Evolutionary conservation across 2,888 invertebrate genomes (phyloP).

Genomic region (Agrotis exclamationis): DNA sequence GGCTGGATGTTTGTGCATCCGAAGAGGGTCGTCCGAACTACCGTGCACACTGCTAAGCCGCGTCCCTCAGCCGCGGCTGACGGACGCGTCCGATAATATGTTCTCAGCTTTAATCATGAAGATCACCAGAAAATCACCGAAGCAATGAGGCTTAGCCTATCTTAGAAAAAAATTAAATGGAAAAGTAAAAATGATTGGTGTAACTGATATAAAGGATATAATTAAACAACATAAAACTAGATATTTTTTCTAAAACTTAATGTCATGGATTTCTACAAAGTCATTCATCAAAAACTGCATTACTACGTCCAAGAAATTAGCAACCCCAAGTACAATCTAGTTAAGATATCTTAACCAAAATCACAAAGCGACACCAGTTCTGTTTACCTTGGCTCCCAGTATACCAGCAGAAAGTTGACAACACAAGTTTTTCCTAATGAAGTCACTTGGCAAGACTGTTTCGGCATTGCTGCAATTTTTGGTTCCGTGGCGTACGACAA

Average conservation of each 20-base stretch:
- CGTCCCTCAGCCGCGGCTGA: too few relatives aligned
- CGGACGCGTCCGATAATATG: too few relatives aligned
- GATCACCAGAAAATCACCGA: neutral
- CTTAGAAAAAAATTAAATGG: too few relatives aligned
- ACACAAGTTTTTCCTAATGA: constrained; percentile 77
- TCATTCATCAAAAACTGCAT: neutral
- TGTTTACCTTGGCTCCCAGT: constrained; percentile 62
- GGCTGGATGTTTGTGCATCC: too few relatives aligned
- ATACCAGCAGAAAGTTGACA: constrained; percentile 52
- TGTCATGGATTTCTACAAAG: too few relatives aligned
- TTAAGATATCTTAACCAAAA: constrained; percentile 32
- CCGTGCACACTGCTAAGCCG: too few relatives aligned
- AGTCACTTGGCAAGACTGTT: constrained; percentile 77
- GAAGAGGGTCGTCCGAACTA: too few relatives aligned
- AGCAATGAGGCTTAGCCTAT: neutral
- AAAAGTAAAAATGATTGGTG: too few relatives aligned
- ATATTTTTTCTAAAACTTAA: too few relatives aligned
- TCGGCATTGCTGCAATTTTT: constrained; percentile 71
- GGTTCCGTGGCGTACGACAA: constrained; percentile 59
- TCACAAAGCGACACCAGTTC: constrained; percentile 38
- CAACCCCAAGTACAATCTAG: neutral
- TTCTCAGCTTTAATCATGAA: too few relatives aligned
- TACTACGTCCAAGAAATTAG: constrained; percentile 13
- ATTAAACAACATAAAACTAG: too few relatives aligned
- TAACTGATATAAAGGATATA: too few relatives aligned